phyloP scores from a whole-genome alignment of 1,140 invertebrate genomes.

The Zaprionus kolodkinae region DNA sequence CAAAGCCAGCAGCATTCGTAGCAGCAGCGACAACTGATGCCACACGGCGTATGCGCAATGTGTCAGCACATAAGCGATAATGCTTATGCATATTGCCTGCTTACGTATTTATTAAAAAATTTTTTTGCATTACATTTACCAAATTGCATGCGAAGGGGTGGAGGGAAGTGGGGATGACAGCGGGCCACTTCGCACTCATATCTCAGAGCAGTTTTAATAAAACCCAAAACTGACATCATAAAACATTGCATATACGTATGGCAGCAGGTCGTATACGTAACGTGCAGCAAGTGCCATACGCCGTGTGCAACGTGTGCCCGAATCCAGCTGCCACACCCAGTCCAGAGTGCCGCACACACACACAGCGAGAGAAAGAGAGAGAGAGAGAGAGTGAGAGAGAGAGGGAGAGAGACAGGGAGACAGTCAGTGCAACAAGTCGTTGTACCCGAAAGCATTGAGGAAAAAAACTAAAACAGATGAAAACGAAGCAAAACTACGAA shows the following conservation, averaged over 20 bases:
- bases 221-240: slow-evolving; percentile 82
- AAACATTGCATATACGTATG: slow-evolving; percentile 76
- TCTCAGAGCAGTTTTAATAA: slow-evolving; percentile 80
- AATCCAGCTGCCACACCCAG: slow-evolving; percentile 69
- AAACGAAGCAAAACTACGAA: slow-evolving; percentile 63
- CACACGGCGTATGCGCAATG: slow-evolving; percentile 58
- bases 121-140: slow-evolving; percentile 62
- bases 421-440: slow-evolving; percentile 77
- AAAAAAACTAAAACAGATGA: slow-evolving; percentile 69
- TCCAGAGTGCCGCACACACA: background rate
- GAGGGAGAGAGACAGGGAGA: background rate
- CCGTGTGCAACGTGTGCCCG: slow-evolving; percentile 15
- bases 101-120: slow-evolving; percentile 78
- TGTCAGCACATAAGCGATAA: slow-evolving; percentile 58
- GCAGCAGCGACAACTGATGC: slow-evolving; percentile 37
- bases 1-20: slow-evolving; percentile 21
- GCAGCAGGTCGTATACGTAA: slow-evolving; percentile 76
- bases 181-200: slow-evolving; percentile 42
- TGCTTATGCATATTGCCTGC: slow-evolving; percentile 74
- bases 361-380: slow-evolving; percentile 36
- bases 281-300: slow-evolving; percentile 24
- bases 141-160: slow-evolving; percentile 39
- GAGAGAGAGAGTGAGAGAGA: background rate
- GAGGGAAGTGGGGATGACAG: background rate
- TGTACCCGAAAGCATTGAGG: slow-evolving; percentile 76